Conservation (phyloP, 2,888 invertebrate species). For the Baccha elongata region DNA sequence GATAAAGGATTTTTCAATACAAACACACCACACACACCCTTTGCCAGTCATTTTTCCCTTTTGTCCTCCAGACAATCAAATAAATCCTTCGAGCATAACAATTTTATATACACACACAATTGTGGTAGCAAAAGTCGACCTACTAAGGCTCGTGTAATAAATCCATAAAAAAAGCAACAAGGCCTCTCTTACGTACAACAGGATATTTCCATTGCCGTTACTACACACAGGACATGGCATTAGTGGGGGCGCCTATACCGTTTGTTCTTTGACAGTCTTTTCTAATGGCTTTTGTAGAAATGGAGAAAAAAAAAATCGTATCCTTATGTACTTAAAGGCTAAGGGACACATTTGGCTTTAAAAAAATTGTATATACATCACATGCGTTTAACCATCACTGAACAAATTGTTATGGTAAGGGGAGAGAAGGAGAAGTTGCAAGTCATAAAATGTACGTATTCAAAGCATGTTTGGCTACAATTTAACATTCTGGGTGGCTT, state of each 20-base stretch:
- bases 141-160: constrained; percentile 40
- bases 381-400: constrained; percentile 40
- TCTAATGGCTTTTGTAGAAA: constrained; percentile 42
- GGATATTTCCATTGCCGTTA: constrained; percentile 44
- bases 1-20: constrained; percentile 53
- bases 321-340: constrained; percentile 9
- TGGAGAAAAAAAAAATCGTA: constrained; percentile 2
- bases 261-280: constrained; percentile 52
- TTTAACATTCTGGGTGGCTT: constrained; percentile 9
- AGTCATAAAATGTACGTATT: not conserved
- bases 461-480: constrained; percentile 28
- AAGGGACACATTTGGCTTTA: constrained; percentile 47
- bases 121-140: constrained; percentile 29
- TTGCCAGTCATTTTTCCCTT: too few relatives aligned
- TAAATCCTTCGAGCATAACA: constrained; percentile 39
- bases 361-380: constrained; percentile 27
- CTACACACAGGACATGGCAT: constrained; percentile 22
- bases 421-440: constrained; percentile 1
- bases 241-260: constrained; percentile 22
- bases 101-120: constrained; percentile 1
- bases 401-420: constrained; percentile 2
- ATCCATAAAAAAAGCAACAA: constrained; percentile 60
- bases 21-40: not conserved
- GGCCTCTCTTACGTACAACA: constrained; percentile 21
- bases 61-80: constrained; percentile 13